These are phyloP conservation scores for Penelope pileata DNA, from an alignment of 2,113 vertebrate genomes.

Conservation along the genomic window DNA sequence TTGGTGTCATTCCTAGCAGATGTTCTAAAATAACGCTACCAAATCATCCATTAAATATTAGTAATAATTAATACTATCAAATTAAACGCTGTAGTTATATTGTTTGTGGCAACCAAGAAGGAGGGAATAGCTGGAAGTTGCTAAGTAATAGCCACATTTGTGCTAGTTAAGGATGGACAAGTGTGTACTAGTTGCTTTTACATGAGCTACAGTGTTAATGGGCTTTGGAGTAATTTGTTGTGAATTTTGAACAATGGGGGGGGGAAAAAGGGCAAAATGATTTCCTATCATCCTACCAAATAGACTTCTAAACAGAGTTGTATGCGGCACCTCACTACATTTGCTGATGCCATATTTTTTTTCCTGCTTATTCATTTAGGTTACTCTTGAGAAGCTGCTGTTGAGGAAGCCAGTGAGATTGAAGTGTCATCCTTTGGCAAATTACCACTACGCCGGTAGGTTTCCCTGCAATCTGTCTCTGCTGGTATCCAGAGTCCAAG, in stretches of 20 bases:
- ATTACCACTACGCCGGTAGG: constrained; percentile 90
- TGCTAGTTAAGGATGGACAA: constrained; percentile 18
- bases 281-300: not conserved
- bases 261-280: not conserved
- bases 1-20: not conserved
- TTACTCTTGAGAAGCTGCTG: constrained; percentile 85
- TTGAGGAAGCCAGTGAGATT: constrained; percentile 78
- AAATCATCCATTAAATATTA: not conserved
- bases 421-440: constrained; percentile 81
- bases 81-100: not conserved
- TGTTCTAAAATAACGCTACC: constrained; percentile 9
- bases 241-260: too few species aligned
- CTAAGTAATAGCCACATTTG: not conserved
- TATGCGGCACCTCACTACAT: not conserved
- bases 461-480: not conserved
- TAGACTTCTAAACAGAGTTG: not conserved
- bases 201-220: not conserved
- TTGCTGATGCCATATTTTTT: constrained; percentile 14
- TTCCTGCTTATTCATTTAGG: constrained; percentile 66
- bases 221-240: not conserved
- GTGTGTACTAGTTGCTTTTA: not conserved
- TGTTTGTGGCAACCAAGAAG: not conserved
- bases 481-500: not conserved
- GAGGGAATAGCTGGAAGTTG: not conserved
- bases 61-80: constrained; percentile 6